A percentile compares a stretch with the other conserved stretches of the same genome.
Conservation (phyloP, 1,140 invertebrate genomes). For the Halotydeus destructor region DNA sequence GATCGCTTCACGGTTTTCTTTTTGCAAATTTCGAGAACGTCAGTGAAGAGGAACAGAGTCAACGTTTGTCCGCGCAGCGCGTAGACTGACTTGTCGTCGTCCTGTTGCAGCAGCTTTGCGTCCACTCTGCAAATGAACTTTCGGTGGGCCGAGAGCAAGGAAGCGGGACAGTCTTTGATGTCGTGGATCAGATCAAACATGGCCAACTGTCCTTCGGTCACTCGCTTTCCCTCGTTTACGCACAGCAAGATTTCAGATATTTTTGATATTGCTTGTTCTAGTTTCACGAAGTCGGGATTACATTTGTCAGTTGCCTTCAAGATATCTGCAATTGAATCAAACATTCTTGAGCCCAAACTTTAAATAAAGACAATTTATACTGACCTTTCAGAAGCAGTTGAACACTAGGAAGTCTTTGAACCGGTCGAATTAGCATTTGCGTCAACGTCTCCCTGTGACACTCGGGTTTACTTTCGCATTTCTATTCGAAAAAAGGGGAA, state of each 20-base stretch:
- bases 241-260: slow-evolving; percentile 27
- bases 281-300: slow-evolving; percentile 5
- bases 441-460: slow-evolving; percentile 82
- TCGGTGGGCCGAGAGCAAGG: slow-evolving; percentile 10
- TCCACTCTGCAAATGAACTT: slow-evolving; percentile 51
- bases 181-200: slow-evolving; percentile 96
- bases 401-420: slow-evolving; percentile 85
- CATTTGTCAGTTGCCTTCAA: slow-evolving; percentile 8
- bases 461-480: slow-evolving; percentile 42
- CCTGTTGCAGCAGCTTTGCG: slow-evolving; percentile 23
- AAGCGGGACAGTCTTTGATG: slow-evolving; percentile 74
- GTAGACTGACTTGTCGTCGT: not conserved
- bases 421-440: slow-evolving; percentile 83
- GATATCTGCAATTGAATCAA: slow-evolving; percentile 4
- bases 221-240: slow-evolving; percentile 90
- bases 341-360: slow-evolving; percentile 1
- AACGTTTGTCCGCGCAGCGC: slow-evolving; percentile 22
- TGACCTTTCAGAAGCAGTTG: slow-evolving; percentile 74
- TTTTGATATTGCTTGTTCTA: slow-evolving; percentile 9
- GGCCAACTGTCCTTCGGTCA: slow-evolving; percentile 75
- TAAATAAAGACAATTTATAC: slow-evolving; percentile 17
- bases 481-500: slow-evolving; percentile 10
- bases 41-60: slow-evolving; percentile 75
- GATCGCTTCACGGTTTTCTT: slow-evolving; percentile 48
- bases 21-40: slow-evolving; percentile 62